Percentiles rank a stretch among this genome's conserved stretches.
Conservation (phyloP, 2,797 vertebrate genomes). For the Pelodytes ibericus region DNA sequence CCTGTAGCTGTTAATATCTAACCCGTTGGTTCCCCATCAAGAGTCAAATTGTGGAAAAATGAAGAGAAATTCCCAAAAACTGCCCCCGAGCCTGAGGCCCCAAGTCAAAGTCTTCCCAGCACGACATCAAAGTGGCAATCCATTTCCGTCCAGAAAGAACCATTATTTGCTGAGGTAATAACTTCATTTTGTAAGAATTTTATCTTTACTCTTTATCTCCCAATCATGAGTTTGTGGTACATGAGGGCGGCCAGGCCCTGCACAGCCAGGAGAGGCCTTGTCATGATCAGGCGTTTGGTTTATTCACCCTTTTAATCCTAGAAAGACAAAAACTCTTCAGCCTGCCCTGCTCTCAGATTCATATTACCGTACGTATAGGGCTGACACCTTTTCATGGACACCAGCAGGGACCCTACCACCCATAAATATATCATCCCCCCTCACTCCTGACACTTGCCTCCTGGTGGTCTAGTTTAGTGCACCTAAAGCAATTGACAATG, state of each 20-base stretch:
- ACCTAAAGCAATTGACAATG: too few species aligned
- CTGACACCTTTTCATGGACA: too few species aligned
- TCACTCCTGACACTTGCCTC: too few species aligned
- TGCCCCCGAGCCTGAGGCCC: constrained; percentile 71
- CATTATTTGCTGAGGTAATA: constrained; percentile 40
- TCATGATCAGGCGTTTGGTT: neutral
- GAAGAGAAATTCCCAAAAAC: constrained; percentile 59
- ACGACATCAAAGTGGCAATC: constrained; percentile 69
- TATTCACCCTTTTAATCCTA: neutral
- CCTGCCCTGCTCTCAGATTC: too few species aligned
- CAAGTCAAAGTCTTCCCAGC: constrained; percentile 70
- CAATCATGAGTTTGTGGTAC: accelerated
- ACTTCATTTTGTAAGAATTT: neutral
- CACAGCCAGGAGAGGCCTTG: neutral
- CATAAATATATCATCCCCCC: too few species aligned
- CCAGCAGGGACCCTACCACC: too few species aligned
- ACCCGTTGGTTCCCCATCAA: constrained; percentile 65
- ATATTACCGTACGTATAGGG: too few species aligned
- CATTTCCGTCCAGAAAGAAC: constrained; percentile 50
- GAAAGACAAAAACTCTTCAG: too few species aligned
- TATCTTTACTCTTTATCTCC: neutral
- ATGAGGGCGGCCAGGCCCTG: constrained; percentile 1
- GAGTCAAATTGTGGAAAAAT: constrained; percentile 78
- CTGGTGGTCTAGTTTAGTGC: too few species aligned
- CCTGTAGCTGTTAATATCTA: constrained; percentile 74